Percentiles rank a stretch among this genome's conserved stretches.
phyloP scores from a whole-genome alignment of 2,888 invertebrate species.

The Branchipolynoe longqiensis region DNA sequence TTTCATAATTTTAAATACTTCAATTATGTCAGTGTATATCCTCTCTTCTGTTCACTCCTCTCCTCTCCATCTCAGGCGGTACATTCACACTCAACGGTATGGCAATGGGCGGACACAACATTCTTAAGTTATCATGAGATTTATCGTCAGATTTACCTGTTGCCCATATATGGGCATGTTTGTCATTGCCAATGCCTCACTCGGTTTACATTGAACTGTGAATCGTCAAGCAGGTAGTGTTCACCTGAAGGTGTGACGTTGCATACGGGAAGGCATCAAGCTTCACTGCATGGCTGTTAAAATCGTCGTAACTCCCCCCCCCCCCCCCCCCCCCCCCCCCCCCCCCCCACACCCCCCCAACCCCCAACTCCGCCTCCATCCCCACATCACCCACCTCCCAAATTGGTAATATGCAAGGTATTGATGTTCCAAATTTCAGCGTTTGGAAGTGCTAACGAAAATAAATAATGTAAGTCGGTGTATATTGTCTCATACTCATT shows the following conservation, averaged over 20 bases:
- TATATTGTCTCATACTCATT: not conserved
- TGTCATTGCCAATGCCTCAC: conserved; percentile 20
- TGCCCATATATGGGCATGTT: not conserved
- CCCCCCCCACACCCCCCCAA: too few species aligned
- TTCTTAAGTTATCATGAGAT: not conserved
- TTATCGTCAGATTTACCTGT: conserved; percentile 1
- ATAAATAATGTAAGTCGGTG: conserved; percentile 38
- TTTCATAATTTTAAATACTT: too few species aligned
- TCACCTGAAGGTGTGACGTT: not conserved
- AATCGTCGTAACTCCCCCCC: too few species aligned
- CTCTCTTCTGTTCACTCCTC: not conserved
- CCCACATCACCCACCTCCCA: too few species aligned
- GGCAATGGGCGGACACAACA: not conserved
- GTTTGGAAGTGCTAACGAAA: not conserved
- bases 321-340: too few species aligned
- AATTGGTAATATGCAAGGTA: not conserved
- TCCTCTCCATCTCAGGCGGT: conserved; percentile 11
- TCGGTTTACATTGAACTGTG: conserved; percentile 10
- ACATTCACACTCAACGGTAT: not conserved
- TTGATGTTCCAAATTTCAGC: conserved; percentile 3
- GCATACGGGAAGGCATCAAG: not conserved
- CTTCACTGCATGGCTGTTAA: conserved; percentile 24
- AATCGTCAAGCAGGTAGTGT: not conserved
- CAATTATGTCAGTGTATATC: not conserved
- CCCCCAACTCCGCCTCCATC: too few species aligned